Evolutionary conservation across 2,888 invertebrate species (phyloP), one percentile per base, ranked within the genome.

Genomic region (Drosophila robusta): DNA sequence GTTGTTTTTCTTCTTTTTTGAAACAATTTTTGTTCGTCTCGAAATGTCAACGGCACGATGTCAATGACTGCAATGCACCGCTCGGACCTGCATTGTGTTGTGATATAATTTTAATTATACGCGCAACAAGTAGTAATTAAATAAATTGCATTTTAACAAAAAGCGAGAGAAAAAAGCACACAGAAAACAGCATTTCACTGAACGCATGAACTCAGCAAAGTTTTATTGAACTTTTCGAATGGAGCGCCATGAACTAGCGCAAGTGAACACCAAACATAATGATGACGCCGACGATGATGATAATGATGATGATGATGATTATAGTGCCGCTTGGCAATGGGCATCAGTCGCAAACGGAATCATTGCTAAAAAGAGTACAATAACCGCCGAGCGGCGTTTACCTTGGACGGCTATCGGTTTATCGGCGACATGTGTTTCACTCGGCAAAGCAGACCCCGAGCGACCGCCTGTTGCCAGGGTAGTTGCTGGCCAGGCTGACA

Each of bases 201-300:
- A 42, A 55, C 51, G 24, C 61, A 51, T 76, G 75, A 75, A 77
- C 77, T 77, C 64, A 26, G 22, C 49, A 16, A 87, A 78, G 85
- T 87, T 87, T 84, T 87, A 78, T 87, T 89, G 78, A 87, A 82
- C 87, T 77, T 63, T 44, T 51, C 32, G 49, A 44, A 54, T 61
- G 67, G 34, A 44, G 62, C 70, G 74, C 76, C 76, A 70, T 74
- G 74, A 75, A 75, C 75, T 62, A 66, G 56, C 50, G 22, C 24
- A 39, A 39, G 12, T 22, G 41, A 16, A 41, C 41, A 16, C 41
- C 41, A 18, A 41, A 16, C 41, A 41, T 16, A 8, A 29, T 41
- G n/a, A 58, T 63, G 29, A 22, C 50, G 11, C 42, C 32, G 14
- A 41, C 18, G 9, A 41, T 41, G n/a, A 58, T 63, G 32, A 22